phyloP scores from a whole-genome alignment of 2,113 vertebrate genomes.

The Zootoca vivipara region DNA sequence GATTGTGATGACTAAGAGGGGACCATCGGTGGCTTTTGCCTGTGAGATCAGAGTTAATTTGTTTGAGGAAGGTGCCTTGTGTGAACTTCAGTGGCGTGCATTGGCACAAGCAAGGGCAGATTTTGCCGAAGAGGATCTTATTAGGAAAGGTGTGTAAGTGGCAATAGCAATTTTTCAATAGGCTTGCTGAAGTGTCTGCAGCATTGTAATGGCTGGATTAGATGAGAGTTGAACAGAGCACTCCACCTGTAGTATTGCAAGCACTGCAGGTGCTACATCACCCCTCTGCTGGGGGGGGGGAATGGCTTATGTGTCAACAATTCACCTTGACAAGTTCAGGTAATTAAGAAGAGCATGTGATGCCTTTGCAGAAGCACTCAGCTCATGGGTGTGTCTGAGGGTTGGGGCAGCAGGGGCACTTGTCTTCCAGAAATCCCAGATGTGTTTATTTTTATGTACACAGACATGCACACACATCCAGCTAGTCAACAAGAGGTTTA shows the following conservation, averaged over 20 bases:
- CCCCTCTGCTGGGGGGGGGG: conserved; percentile 43
- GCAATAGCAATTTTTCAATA: conserved; percentile 43
- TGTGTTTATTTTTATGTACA: too few relatives aligned
- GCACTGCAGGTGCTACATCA: conserved; percentile 38
- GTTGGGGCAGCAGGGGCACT: too few relatives aligned
- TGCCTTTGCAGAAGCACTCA: conserved; percentile 36
- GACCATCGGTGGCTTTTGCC: conserved; percentile 51
- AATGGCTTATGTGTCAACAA: conserved; percentile 52
- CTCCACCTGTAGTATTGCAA: conserved; percentile 34
- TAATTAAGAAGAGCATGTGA: conserved; percentile 62
- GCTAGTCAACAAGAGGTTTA: too few relatives aligned
- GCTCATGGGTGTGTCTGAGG: too few relatives aligned
- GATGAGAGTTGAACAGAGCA: conserved; percentile 49
- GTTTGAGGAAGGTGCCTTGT: conserved; percentile 32
- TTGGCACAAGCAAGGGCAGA: conserved; percentile 46
- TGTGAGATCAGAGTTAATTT: conserved; percentile 44
- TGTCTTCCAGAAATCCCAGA: too few relatives aligned
- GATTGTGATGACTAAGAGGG: conserved; percentile 47
- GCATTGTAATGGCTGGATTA: conserved; percentile 49
- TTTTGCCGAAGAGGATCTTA: conserved; percentile 57
- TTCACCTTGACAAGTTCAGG: conserved; percentile 54
- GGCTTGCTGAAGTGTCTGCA: conserved; percentile 59
- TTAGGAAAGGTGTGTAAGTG: conserved; percentile 58
- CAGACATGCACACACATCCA: too few relatives aligned
- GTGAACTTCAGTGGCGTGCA: conserved; percentile 18